Evolutionary conservation across 2,113 vertebrate genomes (phyloP).

Genomic region (Dasyurus viverrinus): DNA sequence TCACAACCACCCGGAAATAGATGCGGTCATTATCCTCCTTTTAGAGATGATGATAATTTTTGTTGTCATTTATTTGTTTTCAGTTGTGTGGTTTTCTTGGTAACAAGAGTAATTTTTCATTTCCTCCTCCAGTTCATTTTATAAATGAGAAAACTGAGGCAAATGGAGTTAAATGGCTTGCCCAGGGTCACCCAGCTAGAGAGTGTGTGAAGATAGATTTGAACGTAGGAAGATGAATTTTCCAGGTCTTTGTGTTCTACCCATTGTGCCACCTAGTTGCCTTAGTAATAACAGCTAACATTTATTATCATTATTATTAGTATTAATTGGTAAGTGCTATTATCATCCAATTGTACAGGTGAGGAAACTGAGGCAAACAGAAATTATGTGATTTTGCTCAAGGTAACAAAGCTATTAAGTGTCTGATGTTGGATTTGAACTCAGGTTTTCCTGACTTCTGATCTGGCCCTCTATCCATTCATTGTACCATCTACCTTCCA

Average conservation of each 20-base stretch:
- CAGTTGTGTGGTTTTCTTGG: neutral
- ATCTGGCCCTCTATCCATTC: neutral
- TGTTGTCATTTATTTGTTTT: neutral
- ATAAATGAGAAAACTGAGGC: too few relatives aligned
- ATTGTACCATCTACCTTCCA: neutral
- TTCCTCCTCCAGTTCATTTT: neutral
- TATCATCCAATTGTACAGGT: neutral
- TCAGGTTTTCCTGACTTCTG: neutral
- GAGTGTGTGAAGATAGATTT: neutral
- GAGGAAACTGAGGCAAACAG: neutral
- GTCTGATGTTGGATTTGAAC: neutral
- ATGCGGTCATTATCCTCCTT: neutral
- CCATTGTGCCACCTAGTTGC: too few relatives aligned
- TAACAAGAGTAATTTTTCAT: neutral
- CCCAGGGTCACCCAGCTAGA: too few relatives aligned
- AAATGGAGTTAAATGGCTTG: too few relatives aligned
- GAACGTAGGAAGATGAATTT: neutral
- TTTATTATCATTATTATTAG: neutral
- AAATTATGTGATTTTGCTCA: neutral
- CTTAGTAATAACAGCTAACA: neutral
- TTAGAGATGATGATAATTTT: neutral
- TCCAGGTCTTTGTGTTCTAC: too few relatives aligned
- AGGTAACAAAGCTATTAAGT: neutral
- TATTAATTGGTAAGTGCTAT: neutral
- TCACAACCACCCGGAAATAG: neutral